Base-by-base conservation (phyloP, 2,888 invertebrate genomes). In the Agriotes lineatus region DNA sequence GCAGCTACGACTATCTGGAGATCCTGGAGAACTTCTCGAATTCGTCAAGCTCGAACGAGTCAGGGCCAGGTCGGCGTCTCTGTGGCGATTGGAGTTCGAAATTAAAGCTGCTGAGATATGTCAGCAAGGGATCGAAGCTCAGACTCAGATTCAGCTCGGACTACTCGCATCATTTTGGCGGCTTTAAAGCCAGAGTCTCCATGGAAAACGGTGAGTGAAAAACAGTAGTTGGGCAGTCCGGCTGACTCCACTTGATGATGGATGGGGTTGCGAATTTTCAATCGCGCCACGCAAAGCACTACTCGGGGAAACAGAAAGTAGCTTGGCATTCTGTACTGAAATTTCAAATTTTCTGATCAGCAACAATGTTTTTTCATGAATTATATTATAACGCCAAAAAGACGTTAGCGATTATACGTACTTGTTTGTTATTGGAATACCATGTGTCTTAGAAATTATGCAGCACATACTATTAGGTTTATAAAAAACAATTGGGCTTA, bases 71-170 rank as follows among this genome's bases (percentile, higher is more conserved):
- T 37, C 65, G 86, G 6, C 86, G 90, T 0, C 84, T 91, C 5
- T 95, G 94, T 81, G 94, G 94, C 10, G 92, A 95, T 83, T 94
- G 93, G 93, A 92, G 91, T 76, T 88, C 90, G 22, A 91, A 91
- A 79, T 85, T 94, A 64, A 95, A 94, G 81, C 85, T 93, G 18
- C 84, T 94, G 54, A 88, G 90, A 25, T 86, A 91, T 85, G 89
- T 90, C 65, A 91, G 92, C 18, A 80, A 83, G 1, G 87, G 88
- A 0, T 89, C 90, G 56, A 85, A 86, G 70, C 82, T 94, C 66
- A 85, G 88, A n/a, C 81, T 95, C 57, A 86, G 89, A 59, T 94
- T 95, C 83, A 87, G 87, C 37, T 90, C 93, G 0, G 95, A 95
- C 83, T 93, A 93, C 79, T 93, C 93, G 0, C 88, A 92, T 75